phyloP scores from a whole-genome alignment of 1,140 invertebrate species.

The Paramacrobiotus metropolitanus region DNA sequence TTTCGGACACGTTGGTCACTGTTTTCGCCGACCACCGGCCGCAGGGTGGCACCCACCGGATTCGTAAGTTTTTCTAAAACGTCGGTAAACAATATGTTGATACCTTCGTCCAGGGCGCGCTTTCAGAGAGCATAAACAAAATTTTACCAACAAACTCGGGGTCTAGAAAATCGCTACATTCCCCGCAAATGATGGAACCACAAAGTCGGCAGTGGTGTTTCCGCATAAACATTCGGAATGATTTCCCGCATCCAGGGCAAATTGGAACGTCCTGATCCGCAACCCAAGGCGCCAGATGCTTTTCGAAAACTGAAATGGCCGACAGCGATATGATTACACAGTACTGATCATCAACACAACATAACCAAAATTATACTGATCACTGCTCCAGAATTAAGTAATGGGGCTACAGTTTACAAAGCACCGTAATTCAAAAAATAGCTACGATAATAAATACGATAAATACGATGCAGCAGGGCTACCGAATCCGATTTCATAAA shows the following conservation, averaged over 20 bases:
- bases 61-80: constrained; percentile 33
- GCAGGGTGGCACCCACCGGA: constrained; percentile 18
- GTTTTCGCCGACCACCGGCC: constrained; percentile 4
- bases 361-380: constrained; percentile 8
- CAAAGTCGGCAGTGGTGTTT: constrained; percentile 91
- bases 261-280: constrained; percentile 65
- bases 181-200: constrained; percentile 78
- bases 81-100: constrained; percentile 9
- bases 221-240: constrained; percentile 58
- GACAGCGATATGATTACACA: too few relatives aligned
- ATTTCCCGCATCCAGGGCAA: constrained; percentile 68
- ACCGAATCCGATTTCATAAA: too few relatives aligned
- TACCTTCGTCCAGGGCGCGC: not conserved
- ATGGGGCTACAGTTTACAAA: not conserved
- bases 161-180: constrained; percentile 68
- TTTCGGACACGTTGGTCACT: not conserved
- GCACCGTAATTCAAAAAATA: not conserved
- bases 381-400: not conserved
- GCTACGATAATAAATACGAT: not conserved
- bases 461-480: too few relatives aligned
- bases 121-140: constrained; percentile 7
- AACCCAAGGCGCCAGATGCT: constrained; percentile 66
- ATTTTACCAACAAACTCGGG: constrained; percentile 55
- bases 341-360: too few relatives aligned
- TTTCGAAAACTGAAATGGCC: constrained; percentile 43